Evolutionary conservation across 2,113 vertebrate species (phyloP), one percentile per base, ranked within the genome.

Genomic region (Mus pahari): DNA sequence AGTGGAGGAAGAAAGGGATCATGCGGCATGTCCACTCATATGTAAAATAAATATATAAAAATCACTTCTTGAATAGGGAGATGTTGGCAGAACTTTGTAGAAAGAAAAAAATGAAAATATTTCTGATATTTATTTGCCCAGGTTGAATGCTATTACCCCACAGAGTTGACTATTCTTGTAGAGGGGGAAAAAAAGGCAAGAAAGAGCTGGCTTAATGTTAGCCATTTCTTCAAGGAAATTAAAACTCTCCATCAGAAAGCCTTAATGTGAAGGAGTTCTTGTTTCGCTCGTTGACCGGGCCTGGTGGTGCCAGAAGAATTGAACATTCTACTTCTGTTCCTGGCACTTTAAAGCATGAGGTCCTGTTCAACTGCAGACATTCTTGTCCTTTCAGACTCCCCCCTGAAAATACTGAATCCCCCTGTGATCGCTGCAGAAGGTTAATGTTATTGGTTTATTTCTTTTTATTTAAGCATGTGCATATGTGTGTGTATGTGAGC

Each of bases 171-270:
- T 95, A 26, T 96, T 94, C 93, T 95, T 60, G 75, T 74, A 39
- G 73, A 0, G 17, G 24, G 22, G 3, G 4, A 9, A 8, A 53
- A 10, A 7, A 6, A 82, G 16, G 10, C 73, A 22, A 73, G 20
- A 68, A 53, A 33, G 42, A 48, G 48, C 24, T 70, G 36, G 53
- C 78, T 62, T 86, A 60, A 94, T 86, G 84, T 83, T 96, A 83
- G 82, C 89, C 95, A 81, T 92, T 94, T 94, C 96, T 94, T 95
- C 84, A 94, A 92, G 86, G 87, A 95, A 97, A 86, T 66, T 62
- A 87, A 96, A 97, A 96, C 7, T 94, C 50, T 89, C 86, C 86
- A 31, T 89, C 48, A n/a, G 39, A 89, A 78, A 94, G 6, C 71
- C 0, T 2, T 88, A 94, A 93, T 88, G 24, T 86, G 91, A 88